phyloP scores from a whole-genome alignment of 1,140 invertebrate species.

The Drosophila leontia region DNA sequence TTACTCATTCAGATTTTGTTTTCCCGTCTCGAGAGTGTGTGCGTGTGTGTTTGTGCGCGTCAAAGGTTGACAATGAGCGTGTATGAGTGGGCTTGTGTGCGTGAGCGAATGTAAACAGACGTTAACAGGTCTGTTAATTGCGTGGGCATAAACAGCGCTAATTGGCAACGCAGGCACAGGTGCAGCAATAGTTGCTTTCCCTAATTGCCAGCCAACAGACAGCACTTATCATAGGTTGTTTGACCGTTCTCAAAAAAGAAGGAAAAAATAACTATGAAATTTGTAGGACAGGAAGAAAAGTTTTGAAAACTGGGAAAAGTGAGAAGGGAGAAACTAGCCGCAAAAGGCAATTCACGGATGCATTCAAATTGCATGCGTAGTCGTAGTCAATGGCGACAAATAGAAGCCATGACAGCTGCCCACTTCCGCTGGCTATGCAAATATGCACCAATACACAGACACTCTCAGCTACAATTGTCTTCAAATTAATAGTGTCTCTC shows the following conservation, averaged over 20 bases:
- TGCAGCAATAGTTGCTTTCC: slow-evolving; percentile 21
- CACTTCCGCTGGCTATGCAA: slow-evolving; percentile 53
- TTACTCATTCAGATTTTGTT: slow-evolving; percentile 66
- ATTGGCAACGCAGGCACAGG: slow-evolving; percentile 40
- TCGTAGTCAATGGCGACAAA: slow-evolving; percentile 27
- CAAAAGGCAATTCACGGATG: slow-evolving; percentile 42
- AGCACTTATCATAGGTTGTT: slow-evolving; percentile 25
- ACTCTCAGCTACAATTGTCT: not conserved
- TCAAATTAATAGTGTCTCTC: not conserved
- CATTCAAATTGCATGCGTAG: slow-evolving; percentile 33
- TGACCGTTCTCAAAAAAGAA: slow-evolving; percentile 8
- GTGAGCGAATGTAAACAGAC: slow-evolving; percentile 27
- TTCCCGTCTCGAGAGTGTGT: slow-evolving; percentile 38
- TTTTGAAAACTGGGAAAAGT: slow-evolving; percentile 17
- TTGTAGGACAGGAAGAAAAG: not conserved
- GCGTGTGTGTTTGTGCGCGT: slow-evolving; percentile 7
- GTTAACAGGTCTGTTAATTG: slow-evolving; percentile 58
- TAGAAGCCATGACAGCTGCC: slow-evolving; percentile 36
- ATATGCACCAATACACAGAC: slow-evolving; percentile 30
- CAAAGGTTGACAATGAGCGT: slow-evolving; percentile 41
- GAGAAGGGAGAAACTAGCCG: slow-evolving; percentile 25
- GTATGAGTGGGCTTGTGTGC: slow-evolving; percentile 4
- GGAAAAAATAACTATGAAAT: not conserved
- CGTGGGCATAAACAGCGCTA: slow-evolving; percentile 56
- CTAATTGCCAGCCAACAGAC: slow-evolving; percentile 43